Evolutionary conservation across 2,888 invertebrate species (phyloP).

Genomic region (Drosophila atripex): DNA sequence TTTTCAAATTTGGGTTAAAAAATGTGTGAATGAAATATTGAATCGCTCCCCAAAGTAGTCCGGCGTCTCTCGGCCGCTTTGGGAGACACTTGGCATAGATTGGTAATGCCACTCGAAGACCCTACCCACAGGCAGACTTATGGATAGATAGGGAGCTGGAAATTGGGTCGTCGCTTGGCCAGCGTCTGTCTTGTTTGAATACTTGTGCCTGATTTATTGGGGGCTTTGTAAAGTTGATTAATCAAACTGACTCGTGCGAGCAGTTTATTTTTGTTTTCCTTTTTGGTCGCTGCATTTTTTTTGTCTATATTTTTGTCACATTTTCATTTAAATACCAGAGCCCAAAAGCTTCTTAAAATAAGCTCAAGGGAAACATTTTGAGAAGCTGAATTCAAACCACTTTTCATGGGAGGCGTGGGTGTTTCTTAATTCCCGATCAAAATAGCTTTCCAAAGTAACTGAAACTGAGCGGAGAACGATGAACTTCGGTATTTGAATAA

Average conservation of each 20-base stretch:
- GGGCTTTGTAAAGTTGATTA: slow-evolving; percentile 68
- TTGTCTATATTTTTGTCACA: slow-evolving; percentile 14
- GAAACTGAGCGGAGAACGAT: neutral
- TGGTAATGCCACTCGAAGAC: slow-evolving; percentile 47
- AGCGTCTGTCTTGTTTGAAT: slow-evolving; percentile 41
- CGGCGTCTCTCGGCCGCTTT: slow-evolving; percentile 29
- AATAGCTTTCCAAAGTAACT: neutral
- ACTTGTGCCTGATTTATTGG: slow-evolving; percentile 63
- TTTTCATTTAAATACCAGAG: slow-evolving; percentile 11
- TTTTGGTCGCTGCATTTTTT: slow-evolving; percentile 15
- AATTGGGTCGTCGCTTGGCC: slow-evolving; percentile 64
- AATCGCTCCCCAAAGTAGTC: slow-evolving; percentile 25
- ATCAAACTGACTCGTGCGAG: slow-evolving; percentile 55
- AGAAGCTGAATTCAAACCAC: neutral
- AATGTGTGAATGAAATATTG: slow-evolving; percentile 66
- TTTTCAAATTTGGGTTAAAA: slow-evolving; percentile 60
- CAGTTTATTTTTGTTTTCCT: slow-evolving; percentile 56
- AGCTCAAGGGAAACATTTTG: neutral
- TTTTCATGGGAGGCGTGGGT: neutral
- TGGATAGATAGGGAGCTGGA: slow-evolving; percentile 29
- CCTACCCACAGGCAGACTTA: slow-evolving; percentile 8
- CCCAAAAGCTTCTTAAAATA: neutral
- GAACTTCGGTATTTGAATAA: neutral
- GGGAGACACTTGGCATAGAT: slow-evolving; percentile 42
- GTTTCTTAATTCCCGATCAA: neutral